Percentiles rank a stretch among this genome's conserved stretches.
Evolutionary conservation across 2,888 invertebrate genomes (phyloP).

Genomic region (Hypomecis punctinalis): DNA sequence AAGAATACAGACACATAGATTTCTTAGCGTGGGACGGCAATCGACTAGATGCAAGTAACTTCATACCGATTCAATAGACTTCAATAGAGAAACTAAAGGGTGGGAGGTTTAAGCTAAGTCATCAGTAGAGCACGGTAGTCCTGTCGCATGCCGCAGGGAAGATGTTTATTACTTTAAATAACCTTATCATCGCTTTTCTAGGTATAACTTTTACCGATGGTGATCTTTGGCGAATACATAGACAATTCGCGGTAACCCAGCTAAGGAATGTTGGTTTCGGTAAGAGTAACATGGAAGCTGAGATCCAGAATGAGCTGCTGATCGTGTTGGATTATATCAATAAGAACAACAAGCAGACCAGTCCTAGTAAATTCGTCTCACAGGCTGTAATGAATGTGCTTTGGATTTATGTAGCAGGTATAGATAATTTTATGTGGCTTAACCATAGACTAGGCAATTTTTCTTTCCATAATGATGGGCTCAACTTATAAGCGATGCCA

Average conservation of each 20-base stretch:
- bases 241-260: conserved; percentile 87
- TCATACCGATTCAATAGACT: too few relatives aligned
- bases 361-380: conserved; percentile 83
- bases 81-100: too few relatives aligned
- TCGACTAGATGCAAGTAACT: too few relatives aligned
- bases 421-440: not conserved
- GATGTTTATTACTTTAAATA: too few relatives aligned
- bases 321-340: conserved; percentile 78
- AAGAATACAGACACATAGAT: too few relatives aligned
- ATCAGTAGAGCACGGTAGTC: too few relatives aligned
- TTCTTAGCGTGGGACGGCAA: too few relatives aligned
- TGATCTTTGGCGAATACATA: conserved; percentile 86
- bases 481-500: too few relatives aligned
- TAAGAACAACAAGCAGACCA: conserved; percentile 66
- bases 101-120: too few relatives aligned
- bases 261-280: conserved; percentile 87
- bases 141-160: too few relatives aligned
- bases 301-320: conserved; percentile 84
- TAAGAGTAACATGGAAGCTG: conserved; percentile 85
- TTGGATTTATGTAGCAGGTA: conserved; percentile 89
- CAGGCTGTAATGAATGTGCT: conserved; percentile 87
- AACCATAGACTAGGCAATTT: too few relatives aligned
- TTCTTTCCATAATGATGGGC: too few relatives aligned
- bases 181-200: conserved; percentile 51
- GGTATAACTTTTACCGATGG: conserved; percentile 90